These are phyloP conservation scores for Auanema freiburgensis DNA, from an alignment of 2,888 invertebrate species.

Conservation along the genomic window DNA sequence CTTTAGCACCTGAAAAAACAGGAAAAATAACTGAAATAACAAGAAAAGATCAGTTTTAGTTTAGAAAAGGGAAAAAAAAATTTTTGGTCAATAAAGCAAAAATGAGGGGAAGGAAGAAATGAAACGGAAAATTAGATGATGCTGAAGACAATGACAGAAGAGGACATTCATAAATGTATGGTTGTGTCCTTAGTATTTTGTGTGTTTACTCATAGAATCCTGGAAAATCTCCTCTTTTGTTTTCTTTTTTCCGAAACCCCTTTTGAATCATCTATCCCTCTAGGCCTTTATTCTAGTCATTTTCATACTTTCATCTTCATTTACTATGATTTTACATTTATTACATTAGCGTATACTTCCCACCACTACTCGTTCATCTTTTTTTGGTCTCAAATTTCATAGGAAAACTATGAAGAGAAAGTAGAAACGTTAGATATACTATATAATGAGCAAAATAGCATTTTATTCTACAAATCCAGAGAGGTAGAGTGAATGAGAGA, in stretches of 20 bases:
- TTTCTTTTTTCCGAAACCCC: no score
- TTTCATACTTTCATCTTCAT: no score
- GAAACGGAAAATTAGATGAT: background rate
- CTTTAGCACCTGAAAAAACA: slow-evolving; percentile 5
- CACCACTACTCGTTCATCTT: background rate
- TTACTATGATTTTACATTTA: no score
- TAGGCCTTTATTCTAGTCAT: no score
- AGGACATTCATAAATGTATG: slow-evolving; percentile 1
- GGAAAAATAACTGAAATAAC: slow-evolving; percentile 9
- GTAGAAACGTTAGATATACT: background rate
- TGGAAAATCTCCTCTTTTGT: no score
- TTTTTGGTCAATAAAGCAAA: no score
- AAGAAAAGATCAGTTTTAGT: slow-evolving; percentile 2
- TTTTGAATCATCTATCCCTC: no score
- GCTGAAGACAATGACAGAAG: background rate
- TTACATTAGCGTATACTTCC: no score
- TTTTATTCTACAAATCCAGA: background rate
- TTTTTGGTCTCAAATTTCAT: background rate
- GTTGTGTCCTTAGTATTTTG: no score
- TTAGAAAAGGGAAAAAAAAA: background rate
- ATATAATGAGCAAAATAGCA: background rate
- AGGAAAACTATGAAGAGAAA: background rate
- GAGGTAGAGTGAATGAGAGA: no score
- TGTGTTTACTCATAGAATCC: no score
- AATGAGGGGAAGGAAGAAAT: background rate